Evolutionary conservation across 2,797 vertebrate genomes (phyloP).

Genomic region (Coilia nasus): DNA sequence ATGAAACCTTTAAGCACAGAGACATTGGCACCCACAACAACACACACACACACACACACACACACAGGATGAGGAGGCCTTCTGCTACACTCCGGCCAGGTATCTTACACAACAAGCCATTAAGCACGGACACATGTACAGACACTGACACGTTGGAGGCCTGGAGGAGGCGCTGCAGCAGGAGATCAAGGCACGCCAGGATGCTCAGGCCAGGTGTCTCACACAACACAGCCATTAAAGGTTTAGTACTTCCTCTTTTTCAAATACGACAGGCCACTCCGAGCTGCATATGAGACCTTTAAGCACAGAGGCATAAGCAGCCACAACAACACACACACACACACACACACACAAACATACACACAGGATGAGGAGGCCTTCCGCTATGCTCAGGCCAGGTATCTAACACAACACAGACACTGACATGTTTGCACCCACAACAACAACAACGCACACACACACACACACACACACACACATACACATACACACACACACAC

Average conservation of each 20-base stretch:
- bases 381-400: slow-evolving; percentile 92
- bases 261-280: too few species aligned
- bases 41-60: neutral
- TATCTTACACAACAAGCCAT: slow-evolving; percentile 57
- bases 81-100: slow-evolving; percentile 91
- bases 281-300: too few species aligned
- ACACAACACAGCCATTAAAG: neutral
- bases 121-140: neutral
- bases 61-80: slow-evolving; percentile 89
- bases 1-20: too few species aligned
- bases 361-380: slow-evolving; percentile 90
- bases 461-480: too few species aligned
- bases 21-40: neutral
- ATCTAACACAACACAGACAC: slow-evolving; percentile 37
- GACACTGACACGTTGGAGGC: slow-evolving; percentile 40
- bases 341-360: neutral
- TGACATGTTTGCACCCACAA: too few species aligned
- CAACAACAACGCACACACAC: too few species aligned
- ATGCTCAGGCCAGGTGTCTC: neutral
- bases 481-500: too few species aligned
- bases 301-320: neutral
- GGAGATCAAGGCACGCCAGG: slow-evolving; percentile 91
- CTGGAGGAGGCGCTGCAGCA: slow-evolving; percentile 91
- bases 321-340: neutral
- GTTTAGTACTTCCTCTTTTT: too few species aligned